Conservation (phyloP, 2,113 vertebrate genomes). For the Ceuthmochares aereus region DNA sequence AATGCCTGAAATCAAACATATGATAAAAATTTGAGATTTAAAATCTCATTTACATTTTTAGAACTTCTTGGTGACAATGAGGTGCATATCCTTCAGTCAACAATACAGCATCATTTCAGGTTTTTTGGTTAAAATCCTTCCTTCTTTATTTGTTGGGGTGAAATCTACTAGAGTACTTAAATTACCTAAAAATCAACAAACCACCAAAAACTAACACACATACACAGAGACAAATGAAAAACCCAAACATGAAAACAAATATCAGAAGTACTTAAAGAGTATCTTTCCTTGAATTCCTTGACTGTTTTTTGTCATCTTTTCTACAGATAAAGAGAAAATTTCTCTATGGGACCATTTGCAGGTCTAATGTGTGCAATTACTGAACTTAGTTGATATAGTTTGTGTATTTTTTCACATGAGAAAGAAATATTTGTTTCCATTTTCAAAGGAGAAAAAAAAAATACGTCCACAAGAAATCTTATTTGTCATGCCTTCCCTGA, state of each 20-base stretch:
- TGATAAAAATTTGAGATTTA: neutral
- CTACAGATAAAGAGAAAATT: neutral
- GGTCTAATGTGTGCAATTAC: neutral
- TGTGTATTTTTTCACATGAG: neutral
- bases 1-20: neutral
- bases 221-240: too few relatives aligned
- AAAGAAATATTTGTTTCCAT: rapidly evolving
- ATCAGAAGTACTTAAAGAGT: neutral
- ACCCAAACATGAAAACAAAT: neutral
- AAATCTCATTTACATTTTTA: neutral
- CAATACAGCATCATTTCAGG: rapidly evolving
- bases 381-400: neutral
- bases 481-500: neutral
- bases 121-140: rapidly evolving
- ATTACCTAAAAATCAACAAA: neutral
- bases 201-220: too few relatives aligned
- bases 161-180: neutral
- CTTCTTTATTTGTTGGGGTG: too few relatives aligned
- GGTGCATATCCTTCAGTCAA: neutral
- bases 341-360: neutral
- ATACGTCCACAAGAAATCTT: neutral
- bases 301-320: neutral
- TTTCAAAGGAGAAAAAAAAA: neutral
- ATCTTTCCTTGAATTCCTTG: neutral
- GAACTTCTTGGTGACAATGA: neutral